These are phyloP conservation scores for Lysandra coridon DNA, from an alignment of 2,888 invertebrate genomes.

Conservation along the genomic window DNA sequence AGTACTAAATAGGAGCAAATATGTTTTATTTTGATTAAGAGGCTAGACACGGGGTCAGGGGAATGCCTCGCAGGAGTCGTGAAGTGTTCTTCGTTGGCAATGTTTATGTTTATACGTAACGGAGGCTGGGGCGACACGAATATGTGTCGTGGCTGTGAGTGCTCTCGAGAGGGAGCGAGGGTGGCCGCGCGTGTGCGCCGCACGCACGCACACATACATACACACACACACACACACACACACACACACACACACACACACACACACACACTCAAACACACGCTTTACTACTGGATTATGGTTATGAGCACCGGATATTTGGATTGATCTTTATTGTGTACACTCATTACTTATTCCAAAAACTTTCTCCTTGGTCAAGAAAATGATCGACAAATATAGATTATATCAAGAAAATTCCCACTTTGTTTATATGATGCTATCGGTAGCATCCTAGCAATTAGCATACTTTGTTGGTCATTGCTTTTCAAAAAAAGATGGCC, in stretches of 20 bases:
- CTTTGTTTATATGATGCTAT: background rate
- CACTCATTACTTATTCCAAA: constrained; percentile 31
- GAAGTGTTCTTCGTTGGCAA: constrained; percentile 43
- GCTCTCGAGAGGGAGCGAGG: constrained; percentile 49
- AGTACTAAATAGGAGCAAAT: constrained; percentile 30
- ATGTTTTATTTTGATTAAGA: constrained; percentile 44
- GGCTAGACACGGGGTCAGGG: constrained; percentile 39
- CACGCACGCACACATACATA: constrained; percentile 41
- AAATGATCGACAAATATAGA: background rate
- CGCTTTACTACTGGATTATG: constrained; percentile 39
- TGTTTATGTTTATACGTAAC: constrained; percentile 45
- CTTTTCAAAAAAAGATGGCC: too few species aligned
- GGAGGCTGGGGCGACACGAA: constrained; percentile 45
- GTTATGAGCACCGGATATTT: constrained; percentile 50
- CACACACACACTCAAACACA: constrained; percentile 40
- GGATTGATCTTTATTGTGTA: constrained; percentile 44
- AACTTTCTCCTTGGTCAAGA: constrained; percentile 9
- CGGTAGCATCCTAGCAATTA: background rate
- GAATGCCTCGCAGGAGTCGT: constrained; percentile 39
- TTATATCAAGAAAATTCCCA: background rate
- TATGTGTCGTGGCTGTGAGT: constrained; percentile 47
- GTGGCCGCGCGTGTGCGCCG: constrained; percentile 43
- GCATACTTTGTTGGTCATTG: too few species aligned
- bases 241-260: constrained; percentile 41
- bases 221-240: constrained; percentile 41